Evolutionary conservation across 2,113 vertebrate species (phyloP).

Genomic region (Xiphorhynchus elegans): DNA sequence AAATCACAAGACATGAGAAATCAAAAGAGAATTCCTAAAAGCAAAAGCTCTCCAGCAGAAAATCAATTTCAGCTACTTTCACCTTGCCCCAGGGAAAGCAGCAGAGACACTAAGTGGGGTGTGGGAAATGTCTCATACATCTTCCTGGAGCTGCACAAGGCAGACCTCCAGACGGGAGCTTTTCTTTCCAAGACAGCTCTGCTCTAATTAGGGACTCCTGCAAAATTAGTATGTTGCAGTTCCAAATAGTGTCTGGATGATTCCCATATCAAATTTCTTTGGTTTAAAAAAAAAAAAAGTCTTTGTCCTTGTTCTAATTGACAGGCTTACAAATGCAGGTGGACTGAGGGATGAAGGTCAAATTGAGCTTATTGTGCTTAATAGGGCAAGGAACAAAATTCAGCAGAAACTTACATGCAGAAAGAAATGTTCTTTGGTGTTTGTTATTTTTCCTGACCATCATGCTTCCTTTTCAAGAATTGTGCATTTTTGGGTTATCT

Average conservation of each 20-base stretch:
- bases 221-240: slow-evolving; percentile 29
- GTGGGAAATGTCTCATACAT: slow-evolving; percentile 44
- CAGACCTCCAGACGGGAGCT: slow-evolving; percentile 51
- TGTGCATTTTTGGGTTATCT: background rate
- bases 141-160: slow-evolving; percentile 18
- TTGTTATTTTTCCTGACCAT: background rate
- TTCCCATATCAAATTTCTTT: slow-evolving; percentile 59
- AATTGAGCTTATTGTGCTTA: background rate
- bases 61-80: slow-evolving; percentile 69
- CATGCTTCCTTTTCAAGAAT: background rate
- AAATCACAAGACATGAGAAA: slow-evolving; percentile 37
- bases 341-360: slow-evolving; percentile 56
- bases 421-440: background rate
- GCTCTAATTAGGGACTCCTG: slow-evolving; percentile 54
- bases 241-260: slow-evolving; percentile 38
- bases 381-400: background rate
- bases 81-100: slow-evolving; percentile 64
- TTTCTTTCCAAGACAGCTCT: slow-evolving; percentile 49
- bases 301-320: slow-evolving; percentile 37
- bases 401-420: background rate
- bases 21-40: slow-evolving; percentile 64
- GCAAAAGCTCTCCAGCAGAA: slow-evolving; percentile 58
- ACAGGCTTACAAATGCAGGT: slow-evolving; percentile 38
- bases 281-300: background rate
- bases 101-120: slow-evolving; percentile 20